Evolutionary conservation across 2,888 invertebrate genomes (phyloP).

Genomic region (Rhorus exstirpatorius): DNA sequence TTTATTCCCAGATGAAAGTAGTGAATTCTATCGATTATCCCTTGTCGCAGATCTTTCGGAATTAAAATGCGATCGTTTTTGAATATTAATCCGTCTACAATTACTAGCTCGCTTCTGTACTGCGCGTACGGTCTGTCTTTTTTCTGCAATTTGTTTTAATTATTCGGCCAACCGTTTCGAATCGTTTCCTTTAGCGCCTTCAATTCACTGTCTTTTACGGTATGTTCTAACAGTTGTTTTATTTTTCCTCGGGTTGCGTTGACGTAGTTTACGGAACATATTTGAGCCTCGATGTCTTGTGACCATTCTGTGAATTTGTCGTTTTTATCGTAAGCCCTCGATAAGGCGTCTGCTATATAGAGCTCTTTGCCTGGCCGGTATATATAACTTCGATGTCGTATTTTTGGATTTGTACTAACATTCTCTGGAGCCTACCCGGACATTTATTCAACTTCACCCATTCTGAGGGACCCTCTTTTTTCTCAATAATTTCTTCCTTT

Average conservation of each 20-base stretch:
- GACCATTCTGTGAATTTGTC: constrained; percentile 32
- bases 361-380: constrained; percentile 66
- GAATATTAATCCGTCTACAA: constrained; percentile 64
- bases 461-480: constrained; percentile 53
- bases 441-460: too few species aligned
- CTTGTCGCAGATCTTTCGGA: constrained; percentile 64
- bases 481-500: constrained; percentile 58
- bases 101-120: neutral
- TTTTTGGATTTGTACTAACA: constrained; percentile 65
- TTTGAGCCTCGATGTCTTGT: constrained; percentile 60
- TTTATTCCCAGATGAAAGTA: constrained; percentile 75
- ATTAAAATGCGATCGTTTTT: constrained; percentile 68
- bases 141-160: constrained; percentile 24
- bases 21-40: constrained; percentile 73
- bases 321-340: constrained; percentile 54
- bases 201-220: constrained; percentile 46
- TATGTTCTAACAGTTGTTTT: constrained; percentile 48
- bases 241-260: constrained; percentile 46
- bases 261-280: constrained; percentile 49
- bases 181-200: constrained; percentile 47
- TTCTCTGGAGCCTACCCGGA: constrained; percentile 62
- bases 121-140: constrained; percentile 45
- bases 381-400: constrained; percentile 64
- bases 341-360: constrained; percentile 64
- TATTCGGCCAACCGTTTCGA: constrained; percentile 49